Base-by-base conservation (phyloP, 2,797 vertebrate genomes). In the Phoebastria nigripes region DNA sequence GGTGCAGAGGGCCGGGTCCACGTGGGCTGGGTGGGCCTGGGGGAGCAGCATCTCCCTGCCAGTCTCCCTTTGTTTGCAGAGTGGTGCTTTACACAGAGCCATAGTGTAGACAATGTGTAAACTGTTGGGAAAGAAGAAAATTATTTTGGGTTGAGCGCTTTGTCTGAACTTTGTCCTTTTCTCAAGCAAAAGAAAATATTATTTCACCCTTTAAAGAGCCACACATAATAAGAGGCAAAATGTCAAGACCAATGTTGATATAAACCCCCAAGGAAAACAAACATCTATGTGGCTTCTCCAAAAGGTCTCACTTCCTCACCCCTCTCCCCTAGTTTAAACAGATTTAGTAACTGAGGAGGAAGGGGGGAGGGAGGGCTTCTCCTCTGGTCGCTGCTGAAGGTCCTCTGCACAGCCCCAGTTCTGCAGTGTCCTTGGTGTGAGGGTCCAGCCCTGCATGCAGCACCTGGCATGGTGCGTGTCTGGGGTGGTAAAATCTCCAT, bases 161-260 rank as follows among this genome's bases (percentile, higher is more conserved):
- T 94, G 94, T 96, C 97, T 97, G 97, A 98, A 98, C 98, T 98
- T 97, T 98, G 98, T 98, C 98, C 98, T 98, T 98, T 98, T 98
- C 98, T 98, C 98, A 97, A 97, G 98, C 97, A 97, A 98, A 98
- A 98, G 98, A 98, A 98, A 98, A 98, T 98, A 98, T 98, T 98
- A 98, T 98, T 98, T 98, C 98, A 97, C 98, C 98, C 98, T 98
- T 98, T 98, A 97, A 98, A 98, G 98, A 98, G 97, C 97, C 98
- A 98, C 98, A 98, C 98, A 98, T 98, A 98, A 98, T 98, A 98
- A 98, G 98, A 98, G 98, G 98, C 97, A 96, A 98, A 98, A 98
- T 98, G 98, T 98, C 98, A 98, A 98, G 98, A 97, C 97, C 98
- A 96, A 90, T 98, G 98, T 98, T 98, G 98, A 98, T 98, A 97